Base-by-base conservation (phyloP, 1,140 invertebrate genomes). In the Drosophila persimilis region DNA sequence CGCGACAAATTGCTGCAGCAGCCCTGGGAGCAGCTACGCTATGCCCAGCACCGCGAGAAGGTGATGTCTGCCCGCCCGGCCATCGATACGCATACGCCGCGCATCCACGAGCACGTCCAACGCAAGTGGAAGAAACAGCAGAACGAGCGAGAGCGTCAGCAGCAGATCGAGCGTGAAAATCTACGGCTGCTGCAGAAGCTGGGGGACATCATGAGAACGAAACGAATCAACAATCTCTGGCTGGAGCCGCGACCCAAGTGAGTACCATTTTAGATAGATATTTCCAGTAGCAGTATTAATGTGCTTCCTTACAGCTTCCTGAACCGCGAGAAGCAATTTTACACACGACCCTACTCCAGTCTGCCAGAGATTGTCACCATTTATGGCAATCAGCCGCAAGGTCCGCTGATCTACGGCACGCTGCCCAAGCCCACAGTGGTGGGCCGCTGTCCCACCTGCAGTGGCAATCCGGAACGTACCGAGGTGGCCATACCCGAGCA, bases 91-190 rank as follows among this genome's bases (percentile, higher is more conserved):
- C 77, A 85, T n/a, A 86, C 92, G 13, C 93, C 93, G 13, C 77
- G 91, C 5, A 71, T 77, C 43, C 90, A 93, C 60, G 84, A 89
- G 60, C 93, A 94, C 73, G 92, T 94, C 4, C 77, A 88, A 22
- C 81, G 90, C 54, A 94, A 94, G 85, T 80, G 92, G 57, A 94
- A 94, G 77, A 93, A 93, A 73, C 79, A 92, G 54, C 93, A 94
- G 85, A 92, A 90, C 26, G 93, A 94, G 90, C 80, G 86, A 29
- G 93, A 94, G 85, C 84, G 93, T 51, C 91, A 91, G 58, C 76
- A 90, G 56, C 90, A 92, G 80, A 94, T 94, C 22, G 92, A 93
- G 74, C 78, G 89, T 26, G 92, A 94, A 67, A 94, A 94, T 80
- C 92, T 93, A 15, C 90, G 92, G 4, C 80, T 94, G n/a, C 76